Evolutionary conservation across 2,888 invertebrate genomes (phyloP).

Genomic region (Caenorhabditis drosophilae): DNA sequence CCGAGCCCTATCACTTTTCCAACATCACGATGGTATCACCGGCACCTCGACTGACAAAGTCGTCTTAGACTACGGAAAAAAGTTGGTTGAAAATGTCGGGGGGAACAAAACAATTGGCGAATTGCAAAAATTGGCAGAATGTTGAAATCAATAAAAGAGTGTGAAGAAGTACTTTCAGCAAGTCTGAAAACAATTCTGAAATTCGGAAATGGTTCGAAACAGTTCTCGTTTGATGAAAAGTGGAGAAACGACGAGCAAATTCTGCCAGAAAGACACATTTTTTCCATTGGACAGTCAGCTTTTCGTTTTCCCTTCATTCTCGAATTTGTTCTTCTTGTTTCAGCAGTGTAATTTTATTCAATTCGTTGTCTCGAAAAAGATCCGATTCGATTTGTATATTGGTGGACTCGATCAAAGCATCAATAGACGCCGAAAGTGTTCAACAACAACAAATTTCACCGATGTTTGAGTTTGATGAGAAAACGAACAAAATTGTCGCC

Average conservation of each 20-base stretch:
- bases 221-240: too few relatives aligned
- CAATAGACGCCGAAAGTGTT: constrained; percentile 17
- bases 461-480: constrained; percentile 20
- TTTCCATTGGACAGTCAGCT: constrained; percentile 43
- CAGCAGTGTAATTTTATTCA: constrained; percentile 79
- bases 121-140: constrained; percentile 73
- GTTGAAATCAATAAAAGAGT: constrained; percentile 76
- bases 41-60: constrained; percentile 92
- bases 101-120: not conserved
- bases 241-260: constrained; percentile 73
- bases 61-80: constrained; percentile 82
- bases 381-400: constrained; percentile 82
- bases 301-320: too few relatives aligned
- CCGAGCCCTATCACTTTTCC: constrained; percentile 83
- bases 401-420: constrained; percentile 72
- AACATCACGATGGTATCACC: constrained; percentile 96
- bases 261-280: constrained; percentile 75
- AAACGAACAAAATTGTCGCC: constrained; percentile 8
- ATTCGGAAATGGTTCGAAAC: constrained; percentile 44
- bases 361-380: constrained; percentile 80
- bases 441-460: constrained; percentile 40
- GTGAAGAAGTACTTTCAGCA: constrained; percentile 47
- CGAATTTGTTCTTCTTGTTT: constrained; percentile 7
- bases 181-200: constrained; percentile 38
- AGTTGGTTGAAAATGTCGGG: too few relatives aligned